These are phyloP conservation scores for Heliconius hermathena DNA, from an alignment of 1,140 invertebrate species.

Conservation along the genomic window DNA sequence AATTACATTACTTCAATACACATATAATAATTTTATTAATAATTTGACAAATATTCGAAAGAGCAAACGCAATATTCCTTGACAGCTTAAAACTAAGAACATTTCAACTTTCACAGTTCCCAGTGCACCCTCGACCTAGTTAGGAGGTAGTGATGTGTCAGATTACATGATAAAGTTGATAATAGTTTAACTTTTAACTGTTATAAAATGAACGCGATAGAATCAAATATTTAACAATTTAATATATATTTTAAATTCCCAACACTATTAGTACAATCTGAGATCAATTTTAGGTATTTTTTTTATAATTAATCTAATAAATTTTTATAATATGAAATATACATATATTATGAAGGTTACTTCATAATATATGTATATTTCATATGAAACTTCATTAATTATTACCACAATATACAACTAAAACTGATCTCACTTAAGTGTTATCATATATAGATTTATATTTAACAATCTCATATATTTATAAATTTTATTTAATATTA, in stretches of 20 bases:
- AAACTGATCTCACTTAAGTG: no score
- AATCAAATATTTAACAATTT: slow-evolving; percentile 22
- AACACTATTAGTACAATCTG: slow-evolving; percentile 27
- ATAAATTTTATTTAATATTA: no score
- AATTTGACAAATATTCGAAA: not conserved
- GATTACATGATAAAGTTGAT: slow-evolving; percentile 66
- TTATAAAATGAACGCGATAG: slow-evolving; percentile 48
- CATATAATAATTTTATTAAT: not conserved
- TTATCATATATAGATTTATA: no score
- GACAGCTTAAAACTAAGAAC: not conserved
- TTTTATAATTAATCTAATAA: no score
- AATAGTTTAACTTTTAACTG: slow-evolving; percentile 64
- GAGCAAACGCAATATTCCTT: not conserved
- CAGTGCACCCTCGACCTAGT: slow-evolving; percentile 34
- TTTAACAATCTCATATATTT: no score
- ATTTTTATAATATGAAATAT: no score
- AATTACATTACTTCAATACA: not conserved
- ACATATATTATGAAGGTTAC: no score
- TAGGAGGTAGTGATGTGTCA: slow-evolving; percentile 53
- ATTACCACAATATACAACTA: no score
- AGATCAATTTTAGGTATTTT: not conserved
- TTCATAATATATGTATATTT: no score
- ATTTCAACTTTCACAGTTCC: slow-evolving; percentile 17
- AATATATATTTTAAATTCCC: slow-evolving; percentile 27
- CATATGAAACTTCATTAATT: no score